These are phyloP conservation scores for Netelia inedita DNA, from an alignment of 2,888 invertebrate genomes.

Conservation along the genomic window DNA sequence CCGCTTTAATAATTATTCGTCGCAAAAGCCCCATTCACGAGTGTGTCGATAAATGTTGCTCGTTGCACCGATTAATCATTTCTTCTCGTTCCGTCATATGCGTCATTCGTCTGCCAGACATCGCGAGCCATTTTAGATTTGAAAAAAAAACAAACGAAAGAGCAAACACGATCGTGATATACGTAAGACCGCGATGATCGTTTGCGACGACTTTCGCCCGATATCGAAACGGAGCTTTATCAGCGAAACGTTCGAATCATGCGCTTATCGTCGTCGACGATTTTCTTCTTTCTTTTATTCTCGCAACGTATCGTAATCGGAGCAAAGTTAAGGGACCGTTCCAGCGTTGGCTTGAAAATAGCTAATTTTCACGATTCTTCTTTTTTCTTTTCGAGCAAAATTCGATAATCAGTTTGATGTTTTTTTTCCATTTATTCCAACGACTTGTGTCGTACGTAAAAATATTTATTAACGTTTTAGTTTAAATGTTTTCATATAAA, in stretches of 20 bases:
- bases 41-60: conserved; percentile 51
- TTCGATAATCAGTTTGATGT: not conserved
- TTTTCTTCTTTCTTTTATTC: conserved; percentile 41
- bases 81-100: conserved; percentile 40
- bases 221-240: too few relatives aligned
- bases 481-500: too few relatives aligned
- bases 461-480: too few relatives aligned
- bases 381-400: not conserved
- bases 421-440: too few relatives aligned
- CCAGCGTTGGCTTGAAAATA: not conserved
- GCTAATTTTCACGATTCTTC: not conserved
- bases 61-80: conserved; percentile 62
- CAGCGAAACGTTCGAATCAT: too few relatives aligned
- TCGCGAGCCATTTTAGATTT: conserved; percentile 35
- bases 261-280: not conserved
- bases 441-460: too few relatives aligned
- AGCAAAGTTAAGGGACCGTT: too few relatives aligned
- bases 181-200: too few relatives aligned
- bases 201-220: too few relatives aligned
- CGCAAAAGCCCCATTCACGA: conserved; percentile 29
- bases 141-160: not conserved
- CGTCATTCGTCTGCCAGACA: conserved; percentile 21
- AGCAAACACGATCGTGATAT: too few relatives aligned
- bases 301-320: not conserved
- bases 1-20: not conserved